Evolutionary conservation across 2,888 invertebrate genomes (phyloP).

Genomic region (Argyresthia goedartella): DNA sequence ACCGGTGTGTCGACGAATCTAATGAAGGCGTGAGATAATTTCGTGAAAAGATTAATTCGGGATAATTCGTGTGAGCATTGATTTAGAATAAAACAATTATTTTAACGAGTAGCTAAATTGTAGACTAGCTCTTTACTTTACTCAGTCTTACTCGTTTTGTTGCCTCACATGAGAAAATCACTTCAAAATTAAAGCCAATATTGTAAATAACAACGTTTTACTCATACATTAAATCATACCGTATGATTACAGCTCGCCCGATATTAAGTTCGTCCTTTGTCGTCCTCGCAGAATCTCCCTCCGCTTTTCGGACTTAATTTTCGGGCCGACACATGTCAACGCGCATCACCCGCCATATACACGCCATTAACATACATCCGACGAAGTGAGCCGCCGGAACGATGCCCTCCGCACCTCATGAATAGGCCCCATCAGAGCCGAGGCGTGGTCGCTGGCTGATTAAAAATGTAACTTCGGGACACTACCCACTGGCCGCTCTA

Average conservation of each 20-base stretch:
- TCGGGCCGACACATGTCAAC: conserved; percentile 55
- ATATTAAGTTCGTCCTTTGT: neutral
- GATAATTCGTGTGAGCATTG: too few species aligned
- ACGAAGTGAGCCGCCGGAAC: conserved; percentile 45
- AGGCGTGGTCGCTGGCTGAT: conserved; percentile 59
- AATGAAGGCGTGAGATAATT: too few species aligned
- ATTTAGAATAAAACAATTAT: too few species aligned
- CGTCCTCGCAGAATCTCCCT: conserved; percentile 12
- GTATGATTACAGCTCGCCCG: neutral
- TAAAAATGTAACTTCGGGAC: conserved; percentile 49
- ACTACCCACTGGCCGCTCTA: conserved; percentile 27
- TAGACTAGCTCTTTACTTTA: too few species aligned
- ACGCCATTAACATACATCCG: conserved; percentile 54
- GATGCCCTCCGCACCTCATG: conserved; percentile 54
- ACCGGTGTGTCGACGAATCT: too few species aligned
- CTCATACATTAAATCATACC: too few species aligned
- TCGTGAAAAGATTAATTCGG: too few species aligned
- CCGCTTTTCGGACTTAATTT: conserved; percentile 51
- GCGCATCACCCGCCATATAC: conserved; percentile 48
- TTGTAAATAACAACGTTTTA: too few species aligned
- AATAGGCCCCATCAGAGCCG: conserved; percentile 43
- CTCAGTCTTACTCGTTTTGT: too few species aligned
- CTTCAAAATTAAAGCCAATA: too few species aligned
- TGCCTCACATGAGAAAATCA: too few species aligned
- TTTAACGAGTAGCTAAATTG: too few species aligned